These are phyloP conservation scores for Atta colombica DNA, from an alignment of 1,140 invertebrate genomes.

Conservation along the genomic window DNA sequence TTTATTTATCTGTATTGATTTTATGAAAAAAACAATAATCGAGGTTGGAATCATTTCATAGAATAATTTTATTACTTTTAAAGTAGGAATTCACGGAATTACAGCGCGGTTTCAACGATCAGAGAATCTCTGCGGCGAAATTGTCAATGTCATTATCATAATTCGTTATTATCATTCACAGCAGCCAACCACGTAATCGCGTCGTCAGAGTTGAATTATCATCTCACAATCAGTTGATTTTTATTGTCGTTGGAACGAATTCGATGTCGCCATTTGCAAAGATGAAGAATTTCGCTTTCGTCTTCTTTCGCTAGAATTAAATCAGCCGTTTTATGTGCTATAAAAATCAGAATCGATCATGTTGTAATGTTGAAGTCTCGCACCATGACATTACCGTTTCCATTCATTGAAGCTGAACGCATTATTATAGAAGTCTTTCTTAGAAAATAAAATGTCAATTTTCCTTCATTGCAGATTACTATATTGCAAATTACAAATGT, in stretches of 20 bases:
- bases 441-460: slow-evolving; percentile 40
- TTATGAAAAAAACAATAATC: not conserved
- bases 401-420: not conserved
- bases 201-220: slow-evolving; percentile 41
- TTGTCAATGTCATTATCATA: slow-evolving; percentile 46
- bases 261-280: not conserved
- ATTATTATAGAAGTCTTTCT: slow-evolving; percentile 6
- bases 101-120: not conserved
- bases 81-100: not conserved
- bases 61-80: slow-evolving; percentile 7
- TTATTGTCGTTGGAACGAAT: slow-evolving; percentile 22
- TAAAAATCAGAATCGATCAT: slow-evolving; percentile 34
- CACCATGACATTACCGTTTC: not conserved
- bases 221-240: slow-evolving; percentile 34
- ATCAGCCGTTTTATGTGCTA: slow-evolving; percentile 33
- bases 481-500: slow-evolving; percentile 13
- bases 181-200: slow-evolving; percentile 31
- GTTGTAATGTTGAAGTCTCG: not conserved
- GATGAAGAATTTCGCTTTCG: not conserved
- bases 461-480: not conserved
- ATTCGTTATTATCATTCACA: slow-evolving; percentile 46
- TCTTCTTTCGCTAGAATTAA: slow-evolving; percentile 14
- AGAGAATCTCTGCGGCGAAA: slow-evolving; percentile 35
- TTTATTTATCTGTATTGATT: not conserved
- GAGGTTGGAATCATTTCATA: not conserved